Evolutionary conservation across 2,888 invertebrate genomes (phyloP), one percentile per base, ranked within the genome.

Genomic region (Macrophya annulata): DNA sequence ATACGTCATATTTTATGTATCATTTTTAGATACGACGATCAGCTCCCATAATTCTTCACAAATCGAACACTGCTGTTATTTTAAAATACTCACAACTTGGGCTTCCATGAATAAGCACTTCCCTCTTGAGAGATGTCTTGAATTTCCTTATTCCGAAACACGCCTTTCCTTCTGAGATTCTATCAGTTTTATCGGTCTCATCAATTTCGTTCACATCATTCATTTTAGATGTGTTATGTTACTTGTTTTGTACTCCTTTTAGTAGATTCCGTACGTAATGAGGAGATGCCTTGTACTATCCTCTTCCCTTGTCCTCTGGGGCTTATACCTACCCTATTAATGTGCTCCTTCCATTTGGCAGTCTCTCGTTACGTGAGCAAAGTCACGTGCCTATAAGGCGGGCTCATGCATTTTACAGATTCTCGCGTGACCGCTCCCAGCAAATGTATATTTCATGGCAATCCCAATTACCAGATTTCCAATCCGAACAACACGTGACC

Each of bases 401-500:
- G 55, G 62, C 79, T 81, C 59, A 81, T 81, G 79, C 62, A 81
- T 81, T 81, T 81, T 81, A 81, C 79, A 81, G 43, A 81, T 21
- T 62, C 55, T 81, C 79, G 59, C 40, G 62, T 81, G 37, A 31
- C 62, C 25, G 79, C 62, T 40, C 62, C 10, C 43, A 48, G 83
- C 15, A 68, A 68, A 83, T 83, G 83, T 83, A 68, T 83, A 83
- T 83, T 83, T 83, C 83, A 83, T 71, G 83, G 51, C 83, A 83
- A 81, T 81, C 79, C 59, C 79, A 81, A 83, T 68, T 83, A 83
- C 83, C 83, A 83, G 83, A 83, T 83, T 83, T 51, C 68, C 68
- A 68, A 83, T 68, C 83, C 68, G 68, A 68, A n/a, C 72, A 83
- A 48, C 65, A 48, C 83, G 83, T 83, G 68, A 68, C 83, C 48